These are phyloP conservation scores for Stichopus horrens DNA, from an alignment of 53 echinoderm and acorn worm species.

Conservation along the genomic window DNA sequence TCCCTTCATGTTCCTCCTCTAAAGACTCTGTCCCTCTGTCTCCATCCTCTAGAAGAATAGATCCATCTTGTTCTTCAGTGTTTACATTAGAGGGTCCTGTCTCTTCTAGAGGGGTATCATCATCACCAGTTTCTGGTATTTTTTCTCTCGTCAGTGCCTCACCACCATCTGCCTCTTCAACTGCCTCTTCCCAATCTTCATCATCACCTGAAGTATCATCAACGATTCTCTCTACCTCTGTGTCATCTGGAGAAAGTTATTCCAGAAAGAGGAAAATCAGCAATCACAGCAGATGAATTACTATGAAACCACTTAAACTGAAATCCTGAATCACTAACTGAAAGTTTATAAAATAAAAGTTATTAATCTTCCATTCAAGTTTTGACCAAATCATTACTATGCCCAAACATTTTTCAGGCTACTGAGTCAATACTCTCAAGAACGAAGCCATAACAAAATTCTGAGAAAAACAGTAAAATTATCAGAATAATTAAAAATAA, in stretches of 20 bases:
- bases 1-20: neutral
- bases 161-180: neutral
- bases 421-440: too few relatives aligned
- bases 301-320: too few relatives aligned
- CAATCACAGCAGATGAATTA: too few relatives aligned
- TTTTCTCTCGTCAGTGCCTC: neutral
- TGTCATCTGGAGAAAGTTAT: neutral
- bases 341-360: too few relatives aligned
- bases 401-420: too few relatives aligned
- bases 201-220: neutral
- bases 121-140: neutral
- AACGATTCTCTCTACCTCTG: neutral
- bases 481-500: too few relatives aligned
- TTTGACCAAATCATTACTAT: too few relatives aligned
- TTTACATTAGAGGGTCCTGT: neutral
- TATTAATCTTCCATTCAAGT: too few relatives aligned
- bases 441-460: too few relatives aligned
- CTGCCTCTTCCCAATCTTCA: slow-evolving; percentile 12
- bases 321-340: too few relatives aligned
- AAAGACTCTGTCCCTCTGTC: neutral
- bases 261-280: neutral
- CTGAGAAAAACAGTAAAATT: too few relatives aligned
- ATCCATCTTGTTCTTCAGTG: neutral
- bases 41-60: neutral
- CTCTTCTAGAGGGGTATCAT: neutral